A percentile compares a stretch with the other conserved stretches of the same genome.
phyloP scores from a whole-genome alignment of 2,113 vertebrate species.

The Pollachius pollachius region DNA sequence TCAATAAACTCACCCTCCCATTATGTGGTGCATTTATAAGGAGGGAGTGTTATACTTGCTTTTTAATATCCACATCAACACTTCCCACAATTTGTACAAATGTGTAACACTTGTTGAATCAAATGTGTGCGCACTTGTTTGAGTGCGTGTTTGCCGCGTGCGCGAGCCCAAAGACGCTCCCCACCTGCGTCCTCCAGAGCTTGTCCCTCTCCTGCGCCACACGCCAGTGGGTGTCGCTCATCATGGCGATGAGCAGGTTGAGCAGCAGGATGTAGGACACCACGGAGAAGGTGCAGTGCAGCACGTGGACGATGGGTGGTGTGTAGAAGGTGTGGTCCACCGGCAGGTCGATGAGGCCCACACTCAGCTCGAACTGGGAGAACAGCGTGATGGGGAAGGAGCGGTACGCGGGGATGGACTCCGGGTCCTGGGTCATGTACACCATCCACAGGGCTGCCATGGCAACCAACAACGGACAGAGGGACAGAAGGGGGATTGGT shows the following conservation, averaged over 20 bases:
- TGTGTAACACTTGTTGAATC: no score
- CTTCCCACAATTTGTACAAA: no score
- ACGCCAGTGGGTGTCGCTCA: slow-evolving; percentile 93
- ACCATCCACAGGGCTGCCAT: slow-evolving; percentile 83
- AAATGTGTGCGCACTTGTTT: not conserved
- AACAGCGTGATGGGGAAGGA: slow-evolving; percentile 86
- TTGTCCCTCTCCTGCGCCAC: slow-evolving; percentile 90
- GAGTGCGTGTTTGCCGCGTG: not conserved
- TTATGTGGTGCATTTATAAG: no score
- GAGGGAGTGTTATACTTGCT: no score
- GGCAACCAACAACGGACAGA: not conserved
- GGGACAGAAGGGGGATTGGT: not conserved
- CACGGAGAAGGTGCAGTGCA: slow-evolving; percentile 83
- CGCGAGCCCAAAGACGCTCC: not conserved
- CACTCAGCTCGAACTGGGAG: slow-evolving; percentile 87
- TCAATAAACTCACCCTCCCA: no score
- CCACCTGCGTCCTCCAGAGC: slow-evolving; percentile 91
- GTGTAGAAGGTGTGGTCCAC: slow-evolving; percentile 82
- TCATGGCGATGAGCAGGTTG: slow-evolving; percentile 94
- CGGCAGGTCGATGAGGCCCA: slow-evolving; percentile 88
- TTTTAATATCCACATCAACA: no score
- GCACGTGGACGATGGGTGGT: slow-evolving; percentile 82
- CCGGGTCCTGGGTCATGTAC: slow-evolving; percentile 87
- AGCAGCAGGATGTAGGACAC: slow-evolving; percentile 87
- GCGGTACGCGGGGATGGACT: slow-evolving; percentile 77